Percentiles rank a stretch among this genome's conserved stretches.
Conservation (phyloP, 2,797 vertebrate species). For the Pangasius macronema region DNA sequence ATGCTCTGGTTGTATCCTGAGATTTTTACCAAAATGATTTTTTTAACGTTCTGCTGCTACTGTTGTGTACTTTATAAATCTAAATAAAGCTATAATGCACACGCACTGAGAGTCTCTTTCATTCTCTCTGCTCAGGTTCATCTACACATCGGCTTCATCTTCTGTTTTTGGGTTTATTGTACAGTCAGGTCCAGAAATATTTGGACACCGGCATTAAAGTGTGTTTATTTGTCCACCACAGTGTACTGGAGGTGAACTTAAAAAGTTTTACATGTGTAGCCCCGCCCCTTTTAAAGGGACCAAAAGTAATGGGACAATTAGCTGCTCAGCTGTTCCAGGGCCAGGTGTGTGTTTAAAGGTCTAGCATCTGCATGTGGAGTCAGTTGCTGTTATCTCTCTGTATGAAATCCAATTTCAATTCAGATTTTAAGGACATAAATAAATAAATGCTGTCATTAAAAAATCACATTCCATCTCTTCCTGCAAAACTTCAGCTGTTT, state of each 20-base stretch:
- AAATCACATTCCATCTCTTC: too few relatives aligned
- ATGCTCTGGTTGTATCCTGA: conserved; percentile 42
- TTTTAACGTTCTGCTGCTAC: conserved; percentile 88
- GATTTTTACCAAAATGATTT: conserved; percentile 74
- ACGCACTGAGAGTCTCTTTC: not conserved
- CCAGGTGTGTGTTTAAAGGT: too few relatives aligned
- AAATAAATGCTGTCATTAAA: too few relatives aligned
- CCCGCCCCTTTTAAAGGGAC: not conserved
- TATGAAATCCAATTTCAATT: not conserved
- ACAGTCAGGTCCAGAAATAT: not conserved
- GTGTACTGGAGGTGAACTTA: not conserved
- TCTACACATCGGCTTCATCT: not conserved
- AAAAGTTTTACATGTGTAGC: not conserved
- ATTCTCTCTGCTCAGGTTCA: not conserved
- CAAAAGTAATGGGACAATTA: not conserved
- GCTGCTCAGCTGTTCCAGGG: not conserved
- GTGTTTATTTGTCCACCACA: not conserved
- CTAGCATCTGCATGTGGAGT: not conserved
- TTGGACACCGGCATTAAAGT: not conserved
- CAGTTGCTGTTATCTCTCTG: not conserved
- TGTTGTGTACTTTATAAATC: conserved; percentile 72
- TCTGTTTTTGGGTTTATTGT: not conserved
- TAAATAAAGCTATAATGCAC: conserved; percentile 76
- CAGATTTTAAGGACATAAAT: too few relatives aligned
- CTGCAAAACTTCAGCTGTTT: too few relatives aligned